These are phyloP conservation scores for Coelopa pilipes DNA, from an alignment of 2,888 invertebrate genomes.

Conservation along the genomic window DNA sequence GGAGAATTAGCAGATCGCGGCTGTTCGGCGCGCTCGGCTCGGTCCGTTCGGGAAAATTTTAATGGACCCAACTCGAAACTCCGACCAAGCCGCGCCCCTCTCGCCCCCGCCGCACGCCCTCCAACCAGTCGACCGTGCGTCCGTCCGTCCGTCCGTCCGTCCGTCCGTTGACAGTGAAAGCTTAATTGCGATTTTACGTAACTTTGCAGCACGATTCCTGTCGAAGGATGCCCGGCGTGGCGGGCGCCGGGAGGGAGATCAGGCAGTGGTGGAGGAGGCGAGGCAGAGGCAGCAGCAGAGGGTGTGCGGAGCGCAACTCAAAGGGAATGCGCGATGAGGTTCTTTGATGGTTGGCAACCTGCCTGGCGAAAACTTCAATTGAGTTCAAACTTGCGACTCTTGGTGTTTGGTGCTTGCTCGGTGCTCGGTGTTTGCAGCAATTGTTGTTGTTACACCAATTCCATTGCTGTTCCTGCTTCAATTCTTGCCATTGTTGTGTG, in stretches of 20 bases:
- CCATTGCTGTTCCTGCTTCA: too few species aligned
- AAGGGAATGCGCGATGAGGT: conserved; percentile 12
- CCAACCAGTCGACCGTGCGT: background rate
- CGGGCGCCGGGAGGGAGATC: background rate
- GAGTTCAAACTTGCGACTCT: too few species aligned
- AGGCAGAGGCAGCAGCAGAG: background rate
- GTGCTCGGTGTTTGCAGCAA: too few species aligned
- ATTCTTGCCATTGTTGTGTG: too few species aligned
- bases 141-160: background rate
- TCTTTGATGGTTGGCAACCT: background rate
- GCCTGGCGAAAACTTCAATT: conserved; percentile 18
- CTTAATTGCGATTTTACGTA: conserved; percentile 37
- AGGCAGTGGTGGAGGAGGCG: background rate
- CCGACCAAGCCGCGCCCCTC: background rate
- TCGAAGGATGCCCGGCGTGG: background rate
- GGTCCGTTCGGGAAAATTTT: conserved; percentile 27
- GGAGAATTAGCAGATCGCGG: conserved; percentile 4
- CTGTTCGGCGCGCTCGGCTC: conserved; percentile 18
- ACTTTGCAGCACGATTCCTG: conserved; percentile 24
- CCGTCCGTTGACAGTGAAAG: conserved; percentile 24
- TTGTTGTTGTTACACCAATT: too few species aligned
- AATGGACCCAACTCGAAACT: conserved; percentile 33
- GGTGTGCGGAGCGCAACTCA: conserved; percentile 4
- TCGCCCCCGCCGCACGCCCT: background rate
- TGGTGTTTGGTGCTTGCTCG: too few species aligned